Percentiles rank a stretch among this genome's conserved stretches.
Conservation (phyloP, 2,888 invertebrate genomes). For the Coelinius sp. region DNA sequence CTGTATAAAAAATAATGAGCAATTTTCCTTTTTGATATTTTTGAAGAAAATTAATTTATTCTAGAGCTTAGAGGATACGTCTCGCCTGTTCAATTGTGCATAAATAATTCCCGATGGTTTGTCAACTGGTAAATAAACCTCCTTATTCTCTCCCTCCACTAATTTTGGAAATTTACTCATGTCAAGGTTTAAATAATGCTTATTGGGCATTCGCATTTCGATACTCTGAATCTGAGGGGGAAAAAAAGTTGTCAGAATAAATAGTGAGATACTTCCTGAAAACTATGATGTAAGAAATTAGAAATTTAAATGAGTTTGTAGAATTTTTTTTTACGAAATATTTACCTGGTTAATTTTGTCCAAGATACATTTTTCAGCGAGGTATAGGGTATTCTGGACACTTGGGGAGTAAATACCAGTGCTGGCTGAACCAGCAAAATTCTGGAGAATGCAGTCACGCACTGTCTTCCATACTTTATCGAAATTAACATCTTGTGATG, state of each 20-base stretch:
- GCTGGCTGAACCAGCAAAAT: slow-evolving; percentile 83
- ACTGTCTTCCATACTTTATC: slow-evolving; percentile 81
- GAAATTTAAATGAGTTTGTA: not conserved
- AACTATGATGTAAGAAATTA: not conserved
- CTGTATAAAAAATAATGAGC: not conserved
- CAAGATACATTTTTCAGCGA: slow-evolving; percentile 79
- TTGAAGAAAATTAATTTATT: not conserved
- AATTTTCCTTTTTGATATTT: not conserved
- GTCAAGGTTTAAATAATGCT: slow-evolving; percentile 84
- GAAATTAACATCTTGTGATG: slow-evolving; percentile 77
- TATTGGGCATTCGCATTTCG: slow-evolving; percentile 86
- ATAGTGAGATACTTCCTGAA: not conserved
- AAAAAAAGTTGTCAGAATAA: slow-evolving; percentile 44
- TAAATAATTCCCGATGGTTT: slow-evolving; percentile 85
- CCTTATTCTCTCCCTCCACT: slow-evolving; percentile 76
- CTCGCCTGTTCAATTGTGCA: slow-evolving; percentile 79
- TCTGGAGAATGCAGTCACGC: slow-evolving; percentile 79
- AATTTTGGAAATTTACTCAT: slow-evolving; percentile 80
- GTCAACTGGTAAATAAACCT: slow-evolving; percentile 84
- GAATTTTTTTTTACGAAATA: not conserved
- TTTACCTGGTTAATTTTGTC: slow-evolving; percentile 79
- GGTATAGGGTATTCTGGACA: slow-evolving; percentile 84
- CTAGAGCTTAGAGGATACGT: slow-evolving; percentile 72
- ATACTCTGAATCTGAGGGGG: slow-evolving; percentile 76
- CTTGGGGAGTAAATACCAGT: slow-evolving; percentile 83